phyloP scores from a whole-genome alignment of 2,113 vertebrate species.

The Eulemur macaco region DNA sequence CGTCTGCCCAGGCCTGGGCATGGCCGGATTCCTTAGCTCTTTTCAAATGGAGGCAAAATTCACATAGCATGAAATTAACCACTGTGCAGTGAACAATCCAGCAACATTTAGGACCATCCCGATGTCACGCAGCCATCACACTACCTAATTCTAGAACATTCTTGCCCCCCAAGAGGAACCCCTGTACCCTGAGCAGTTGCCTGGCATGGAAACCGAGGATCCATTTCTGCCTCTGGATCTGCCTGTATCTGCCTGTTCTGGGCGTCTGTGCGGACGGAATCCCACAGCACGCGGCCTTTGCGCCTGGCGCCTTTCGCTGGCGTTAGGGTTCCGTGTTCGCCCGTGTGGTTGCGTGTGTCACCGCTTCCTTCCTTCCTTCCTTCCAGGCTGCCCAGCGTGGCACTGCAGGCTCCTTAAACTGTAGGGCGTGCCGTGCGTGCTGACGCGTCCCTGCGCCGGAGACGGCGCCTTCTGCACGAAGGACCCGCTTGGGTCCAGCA shows the following conservation, averaged over 20 bases:
- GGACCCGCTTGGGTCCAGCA: too few species aligned
- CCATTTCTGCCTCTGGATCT: background rate
- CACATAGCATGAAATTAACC: background rate
- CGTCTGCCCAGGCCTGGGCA: background rate
- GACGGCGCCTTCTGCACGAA: background rate
- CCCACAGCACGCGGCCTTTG: too few species aligned
- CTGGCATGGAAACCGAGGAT: background rate
- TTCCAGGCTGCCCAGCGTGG: background rate
- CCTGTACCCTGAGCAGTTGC: background rate
- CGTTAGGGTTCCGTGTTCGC: background rate
- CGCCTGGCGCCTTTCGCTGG: too few species aligned
- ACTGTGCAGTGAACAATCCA: background rate
- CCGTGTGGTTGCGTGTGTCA: rapidly evolving
- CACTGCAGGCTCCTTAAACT: rapidly evolving
- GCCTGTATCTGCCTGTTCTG: background rate
- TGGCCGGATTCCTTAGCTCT: rapidly evolving
- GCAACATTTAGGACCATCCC: too few species aligned
- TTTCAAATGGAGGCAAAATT: background rate
- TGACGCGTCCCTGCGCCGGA: rapidly evolving
- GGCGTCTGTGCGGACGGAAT: rapidly evolving
- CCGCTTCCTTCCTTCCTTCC: background rate
- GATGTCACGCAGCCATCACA: rapidly evolving
- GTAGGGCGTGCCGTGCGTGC: too few species aligned
- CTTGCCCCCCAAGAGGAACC: background rate
- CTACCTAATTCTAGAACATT: background rate